These are phyloP conservation scores for Hyposmocoma kahamanoa DNA, from an alignment of 1,140 invertebrate species.

Conservation along the genomic window DNA sequence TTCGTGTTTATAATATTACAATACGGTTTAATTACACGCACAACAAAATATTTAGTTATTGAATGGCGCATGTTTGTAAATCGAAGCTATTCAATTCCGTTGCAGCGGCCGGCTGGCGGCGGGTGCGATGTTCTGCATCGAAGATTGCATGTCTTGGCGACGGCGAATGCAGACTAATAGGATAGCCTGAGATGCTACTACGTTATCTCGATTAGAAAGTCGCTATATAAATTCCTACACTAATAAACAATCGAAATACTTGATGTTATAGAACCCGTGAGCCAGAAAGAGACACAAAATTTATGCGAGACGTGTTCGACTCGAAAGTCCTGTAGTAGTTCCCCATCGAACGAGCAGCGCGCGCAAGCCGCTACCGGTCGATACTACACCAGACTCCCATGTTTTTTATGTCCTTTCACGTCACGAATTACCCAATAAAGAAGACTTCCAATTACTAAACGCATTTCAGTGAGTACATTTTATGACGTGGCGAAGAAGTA, in stretches of 20 bases:
- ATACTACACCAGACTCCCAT: slow-evolving; percentile 67
- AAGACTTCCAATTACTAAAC: slow-evolving; percentile 53
- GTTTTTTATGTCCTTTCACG: slow-evolving; percentile 67
- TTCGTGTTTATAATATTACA: no score
- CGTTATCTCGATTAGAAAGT: not conserved
- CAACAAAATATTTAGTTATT: not conserved
- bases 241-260: no score
- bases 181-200: not conserved
- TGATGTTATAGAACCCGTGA: no score
- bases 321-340: slow-evolving; percentile 34
- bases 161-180: slow-evolving; percentile 3
- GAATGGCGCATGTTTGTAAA: not conserved
- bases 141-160: slow-evolving; percentile 4
- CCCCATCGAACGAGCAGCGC: slow-evolving; percentile 45
- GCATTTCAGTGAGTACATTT: slow-evolving; percentile 28
- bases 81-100: slow-evolving; percentile 1
- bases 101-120: not conserved
- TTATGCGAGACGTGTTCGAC: slow-evolving; percentile 17
- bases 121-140: slow-evolving; percentile 4
- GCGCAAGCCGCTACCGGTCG: slow-evolving; percentile 60
- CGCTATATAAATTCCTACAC: no score
- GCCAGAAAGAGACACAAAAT: not conserved
- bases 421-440: slow-evolving; percentile 60
- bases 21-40: slow-evolving; percentile 1
- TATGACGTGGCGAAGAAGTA: not conserved